Evolutionary conservation across 30 jellyfish, hydroid and myxozoan species (phyloP).

Genomic region (Aurelia sp.): DNA sequence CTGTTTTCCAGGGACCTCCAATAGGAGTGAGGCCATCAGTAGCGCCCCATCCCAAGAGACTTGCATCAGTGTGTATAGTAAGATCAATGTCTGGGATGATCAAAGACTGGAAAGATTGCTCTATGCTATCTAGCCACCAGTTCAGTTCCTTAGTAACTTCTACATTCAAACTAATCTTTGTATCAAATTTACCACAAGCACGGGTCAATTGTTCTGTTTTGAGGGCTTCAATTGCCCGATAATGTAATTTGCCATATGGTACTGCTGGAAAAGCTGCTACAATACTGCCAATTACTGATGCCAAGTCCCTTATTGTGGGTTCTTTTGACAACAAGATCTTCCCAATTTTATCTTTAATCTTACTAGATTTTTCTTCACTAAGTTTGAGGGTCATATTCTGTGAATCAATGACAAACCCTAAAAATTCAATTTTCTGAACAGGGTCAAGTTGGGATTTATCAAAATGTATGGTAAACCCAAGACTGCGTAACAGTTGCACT

Average conservation of each 20-base stretch:
- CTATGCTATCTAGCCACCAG: slow-evolving; percentile 9
- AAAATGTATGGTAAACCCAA: slow-evolving; percentile 1
- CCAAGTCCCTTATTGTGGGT: slow-evolving; percentile 18
- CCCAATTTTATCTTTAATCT: not conserved
- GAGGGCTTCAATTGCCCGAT: not conserved
- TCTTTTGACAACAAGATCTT: not conserved
- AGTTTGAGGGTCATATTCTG: not conserved
- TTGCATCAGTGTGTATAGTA: slow-evolving; percentile 33
- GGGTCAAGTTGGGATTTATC: not conserved
- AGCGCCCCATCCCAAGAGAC: slow-evolving; percentile 55
- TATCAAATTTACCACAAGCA: slow-evolving; percentile 3
- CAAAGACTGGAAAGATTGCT: not conserved
- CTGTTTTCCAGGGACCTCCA: slow-evolving; percentile 18
- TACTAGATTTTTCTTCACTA: not conserved
- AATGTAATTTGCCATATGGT: slow-evolving; percentile 33
- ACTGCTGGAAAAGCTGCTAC: slow-evolving; percentile 24
- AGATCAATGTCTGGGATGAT: slow-evolving; percentile 10
- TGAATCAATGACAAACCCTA: slow-evolving; percentile 17
- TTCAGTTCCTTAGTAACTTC: not conserved
- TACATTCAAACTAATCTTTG: not conserved
- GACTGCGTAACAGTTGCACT: not conserved
- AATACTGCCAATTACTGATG: slow-evolving; percentile 21
- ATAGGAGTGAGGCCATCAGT: slow-evolving; percentile 12
- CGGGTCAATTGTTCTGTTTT: not conserved
- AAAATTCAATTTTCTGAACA: not conserved